Evolutionary conservation across 2,113 vertebrate genomes (phyloP).

Genomic region (Ictalurus furcatus): DNA sequence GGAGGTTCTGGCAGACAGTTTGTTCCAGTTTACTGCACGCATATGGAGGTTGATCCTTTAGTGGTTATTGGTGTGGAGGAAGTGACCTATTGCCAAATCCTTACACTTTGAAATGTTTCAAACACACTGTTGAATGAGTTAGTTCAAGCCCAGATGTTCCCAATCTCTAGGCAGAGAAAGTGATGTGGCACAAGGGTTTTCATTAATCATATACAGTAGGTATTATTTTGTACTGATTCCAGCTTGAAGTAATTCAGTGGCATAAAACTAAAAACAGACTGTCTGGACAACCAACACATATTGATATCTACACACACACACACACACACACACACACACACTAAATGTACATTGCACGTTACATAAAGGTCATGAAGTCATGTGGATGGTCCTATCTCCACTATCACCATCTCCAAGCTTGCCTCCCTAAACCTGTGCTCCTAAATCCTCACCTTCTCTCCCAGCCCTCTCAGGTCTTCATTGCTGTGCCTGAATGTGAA

Average conservation of each 20-base stretch:
- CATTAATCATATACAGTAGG: not conserved
- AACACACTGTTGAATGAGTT: not conserved
- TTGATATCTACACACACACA: not conserved
- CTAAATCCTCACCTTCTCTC: not conserved
- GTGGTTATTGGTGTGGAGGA: not conserved
- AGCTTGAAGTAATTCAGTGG: not conserved
- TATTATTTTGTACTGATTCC: not conserved
- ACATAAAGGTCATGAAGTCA: not conserved
- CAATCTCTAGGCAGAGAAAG: not conserved
- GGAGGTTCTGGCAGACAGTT: not conserved
- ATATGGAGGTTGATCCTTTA: not conserved
- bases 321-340: not conserved
- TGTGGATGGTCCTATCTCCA: not conserved
- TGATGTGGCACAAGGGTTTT: not conserved
- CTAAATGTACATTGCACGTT: not conserved
- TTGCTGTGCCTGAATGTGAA: not conserved
- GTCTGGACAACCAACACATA: not conserved
- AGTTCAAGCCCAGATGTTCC: not conserved
- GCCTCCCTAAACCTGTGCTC: not conserved
- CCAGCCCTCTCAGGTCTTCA: not conserved
- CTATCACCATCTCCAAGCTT: not conserved
- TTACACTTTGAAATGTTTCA: not conserved
- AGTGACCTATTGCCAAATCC: not conserved
- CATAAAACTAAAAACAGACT: not conserved
- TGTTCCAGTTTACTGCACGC: constrained; percentile 1